Conservation (phyloP, 2,113 vertebrate genomes). For the Poicephalus gulielmi region DNA sequence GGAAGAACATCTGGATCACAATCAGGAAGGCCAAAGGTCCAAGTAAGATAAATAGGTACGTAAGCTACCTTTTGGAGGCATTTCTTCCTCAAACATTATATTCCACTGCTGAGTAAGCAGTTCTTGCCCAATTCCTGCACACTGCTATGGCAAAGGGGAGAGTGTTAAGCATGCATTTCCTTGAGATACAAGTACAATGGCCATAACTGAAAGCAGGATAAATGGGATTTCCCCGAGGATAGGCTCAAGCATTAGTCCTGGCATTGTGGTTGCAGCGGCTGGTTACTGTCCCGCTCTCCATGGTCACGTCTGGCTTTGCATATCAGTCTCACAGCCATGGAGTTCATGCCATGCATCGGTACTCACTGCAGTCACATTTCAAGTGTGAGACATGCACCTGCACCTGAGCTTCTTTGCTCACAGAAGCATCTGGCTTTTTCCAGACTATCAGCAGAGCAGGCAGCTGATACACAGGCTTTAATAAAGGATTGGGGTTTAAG, state of each 20-base stretch:
- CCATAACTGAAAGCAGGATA: not conserved
- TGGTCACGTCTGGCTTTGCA: not conserved
- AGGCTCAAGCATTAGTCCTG: not conserved
- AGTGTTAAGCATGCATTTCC: not conserved
- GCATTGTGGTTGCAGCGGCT: not conserved
- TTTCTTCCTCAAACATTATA: not conserved
- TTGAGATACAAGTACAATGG: not conserved
- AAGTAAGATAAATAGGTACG: not conserved
- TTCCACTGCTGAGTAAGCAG: not conserved
- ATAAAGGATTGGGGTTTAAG: not conserved
- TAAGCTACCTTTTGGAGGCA: not conserved
- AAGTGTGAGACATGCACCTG: not conserved
- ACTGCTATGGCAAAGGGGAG: not conserved
- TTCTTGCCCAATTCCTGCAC: not conserved
- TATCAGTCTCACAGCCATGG: not conserved
- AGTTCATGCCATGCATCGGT: not conserved
- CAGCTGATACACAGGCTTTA: not conserved
- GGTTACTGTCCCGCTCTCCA: not conserved
- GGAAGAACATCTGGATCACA: not conserved
- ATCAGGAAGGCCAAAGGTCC: not conserved
- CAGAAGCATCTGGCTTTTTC: not conserved
- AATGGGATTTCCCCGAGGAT: not conserved
- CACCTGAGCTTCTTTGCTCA: not conserved
- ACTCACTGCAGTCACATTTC: not conserved
- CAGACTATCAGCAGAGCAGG: not conserved